A percentile compares a stretch with the other conserved stretches of the same genome.
These are phyloP conservation scores for Thereva nobilitata DNA, from an alignment of 2,888 invertebrate genomes.

Conservation along the genomic window DNA sequence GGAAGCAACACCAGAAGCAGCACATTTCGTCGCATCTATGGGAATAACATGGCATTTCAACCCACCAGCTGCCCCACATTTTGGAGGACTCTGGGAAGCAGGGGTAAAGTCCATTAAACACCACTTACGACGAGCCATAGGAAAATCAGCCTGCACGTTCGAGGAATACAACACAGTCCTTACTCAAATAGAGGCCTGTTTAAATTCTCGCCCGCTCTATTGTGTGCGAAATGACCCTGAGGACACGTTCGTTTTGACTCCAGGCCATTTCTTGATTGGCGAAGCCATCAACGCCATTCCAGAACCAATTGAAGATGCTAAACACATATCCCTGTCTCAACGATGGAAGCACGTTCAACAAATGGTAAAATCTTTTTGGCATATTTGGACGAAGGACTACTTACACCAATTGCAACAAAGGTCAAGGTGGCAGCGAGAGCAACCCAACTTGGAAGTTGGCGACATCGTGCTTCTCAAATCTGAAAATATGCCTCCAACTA, in stretches of 20 bases:
- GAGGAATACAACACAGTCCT: constrained; percentile 47
- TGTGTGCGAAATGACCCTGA: no score
- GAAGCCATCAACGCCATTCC: constrained; percentile 29
- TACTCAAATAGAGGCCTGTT: constrained; percentile 44
- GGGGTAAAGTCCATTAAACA: no score
- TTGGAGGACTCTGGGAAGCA: no score
- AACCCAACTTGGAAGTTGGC: neutral
- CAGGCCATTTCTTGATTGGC: no score
- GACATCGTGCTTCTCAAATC: neutral
- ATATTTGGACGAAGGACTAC: constrained; percentile 42
- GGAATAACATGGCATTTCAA: neutral
- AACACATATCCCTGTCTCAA: neutral
- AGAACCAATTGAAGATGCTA: neutral
- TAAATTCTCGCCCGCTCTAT: constrained; percentile 8
- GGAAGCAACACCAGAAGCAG: neutral
- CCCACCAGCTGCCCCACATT: no score
- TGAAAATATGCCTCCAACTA: neutral
- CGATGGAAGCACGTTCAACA: constrained; percentile 43
- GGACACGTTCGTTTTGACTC: no score
- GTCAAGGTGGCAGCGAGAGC: neutral
- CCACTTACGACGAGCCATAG: constrained; percentile 38
- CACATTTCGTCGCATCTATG: neutral
- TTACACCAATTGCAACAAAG: constrained; percentile 43
- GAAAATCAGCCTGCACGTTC: constrained; percentile 42
- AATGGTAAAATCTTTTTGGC: constrained; percentile 37